Base-by-base conservation (phyloP, 1,140 invertebrate genomes). In the Drosophila murphyi region DNA sequence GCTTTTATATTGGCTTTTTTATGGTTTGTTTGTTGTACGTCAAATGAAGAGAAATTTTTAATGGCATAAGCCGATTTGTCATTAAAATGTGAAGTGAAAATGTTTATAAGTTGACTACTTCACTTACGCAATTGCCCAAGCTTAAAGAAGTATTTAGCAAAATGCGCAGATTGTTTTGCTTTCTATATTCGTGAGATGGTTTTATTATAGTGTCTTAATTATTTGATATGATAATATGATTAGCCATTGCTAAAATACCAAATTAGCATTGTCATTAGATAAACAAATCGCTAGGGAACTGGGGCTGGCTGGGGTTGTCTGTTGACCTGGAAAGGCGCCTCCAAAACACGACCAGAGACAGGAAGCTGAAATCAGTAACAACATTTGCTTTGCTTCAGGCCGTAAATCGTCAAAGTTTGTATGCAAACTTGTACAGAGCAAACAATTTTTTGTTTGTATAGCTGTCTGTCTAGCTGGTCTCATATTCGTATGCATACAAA, bases 371-470 rank as follows among this genome's bases (percentile, higher is more conserved):
- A 64, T 63, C 61, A 32, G n/a, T 43, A 71, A 51, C 3, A 31
- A 35, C 41, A 63, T 48, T 71, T 63, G 35, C 51, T 34, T n/a
- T 41, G 57, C 45, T 43, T 67, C 45, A 37, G 54, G 39, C 34
- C 28, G 52, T 76, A 78, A 78, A 78, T 76, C 68, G 75, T 83
- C 70, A 77, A 67, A 88, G 83, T 89, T 83, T 65, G 59, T 89
- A 88, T 88, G 83, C 83, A 88, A 88, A 88, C 89, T 72, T 35
- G 35, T 34, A 34, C 31, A 65, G 52, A 54, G 54, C 55, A 80
- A 62, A 79, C 60, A 55, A 43, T 59, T 57, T 41, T 48, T 41
- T 55, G 67, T 45, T 43, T 76, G 59, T 56, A n/a, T 64, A 41
- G 34, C 60, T 37, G 52, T 28, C 65, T 50, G 54, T 56, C 48